Conservation (phyloP, 1,140 invertebrate species). For the Drosophila busckii region DNA sequence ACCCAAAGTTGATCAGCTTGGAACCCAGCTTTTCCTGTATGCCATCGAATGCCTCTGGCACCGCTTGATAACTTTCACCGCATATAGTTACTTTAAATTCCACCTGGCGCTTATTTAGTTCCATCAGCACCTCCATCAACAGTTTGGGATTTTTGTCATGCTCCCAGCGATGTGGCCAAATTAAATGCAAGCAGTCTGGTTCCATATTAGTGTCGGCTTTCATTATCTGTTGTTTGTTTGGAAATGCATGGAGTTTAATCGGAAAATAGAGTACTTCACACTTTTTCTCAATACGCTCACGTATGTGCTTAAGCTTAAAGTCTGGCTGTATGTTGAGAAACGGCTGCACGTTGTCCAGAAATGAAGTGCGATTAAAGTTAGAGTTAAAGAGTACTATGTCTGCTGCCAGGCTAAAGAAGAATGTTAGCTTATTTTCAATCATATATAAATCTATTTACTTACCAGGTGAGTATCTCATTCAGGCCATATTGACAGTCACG, state of each 20-base stretch:
- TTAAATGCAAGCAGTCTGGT: conserved; percentile 81
- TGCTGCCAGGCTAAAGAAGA: conserved; percentile 82
- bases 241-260: conserved; percentile 79
- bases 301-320: conserved; percentile 81
- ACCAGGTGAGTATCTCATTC: conserved; percentile 88
- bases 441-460: conserved; percentile 20
- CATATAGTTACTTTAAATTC: conserved; percentile 83
- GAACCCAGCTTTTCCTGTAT: conserved; percentile 80
- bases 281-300: conserved; percentile 82
- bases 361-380: conserved; percentile 84
- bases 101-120: conserved; percentile 80
- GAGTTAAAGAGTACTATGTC: conserved; percentile 88
- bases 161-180: conserved; percentile 91
- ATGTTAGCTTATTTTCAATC: not conserved
- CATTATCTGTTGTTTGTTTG: conserved; percentile 43
- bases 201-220: conserved; percentile 20
- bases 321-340: conserved; percentile 86
- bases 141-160: conserved; percentile 87
- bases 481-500: conserved; percentile 89
- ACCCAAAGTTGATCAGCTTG: conserved; percentile 84
- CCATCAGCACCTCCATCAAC: conserved; percentile 82
- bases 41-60: conserved; percentile 81
- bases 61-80: conserved; percentile 63
- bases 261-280: conserved; percentile 85
- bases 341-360: conserved; percentile 82